These are phyloP conservation scores for Diplosoma virens DNA, from an alignment of 23 tunicate genomes.

Conservation along the genomic window DNA sequence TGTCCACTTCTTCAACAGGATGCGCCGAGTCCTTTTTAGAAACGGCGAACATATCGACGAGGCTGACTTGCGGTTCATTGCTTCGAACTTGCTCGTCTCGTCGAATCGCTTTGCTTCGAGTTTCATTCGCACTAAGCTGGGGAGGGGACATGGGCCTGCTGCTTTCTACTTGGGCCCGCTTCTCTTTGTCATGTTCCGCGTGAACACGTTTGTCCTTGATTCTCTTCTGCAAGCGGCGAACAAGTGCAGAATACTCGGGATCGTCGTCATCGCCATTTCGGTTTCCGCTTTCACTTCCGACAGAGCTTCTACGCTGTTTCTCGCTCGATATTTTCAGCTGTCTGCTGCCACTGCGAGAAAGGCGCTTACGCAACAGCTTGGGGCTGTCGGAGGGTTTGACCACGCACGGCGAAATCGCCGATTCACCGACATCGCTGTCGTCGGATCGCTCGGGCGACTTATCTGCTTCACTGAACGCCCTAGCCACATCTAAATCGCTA, in stretches of 20 bases:
- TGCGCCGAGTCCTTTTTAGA: too few relatives aligned
- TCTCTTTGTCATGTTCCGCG: neutral
- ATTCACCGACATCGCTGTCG: neutral
- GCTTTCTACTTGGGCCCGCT: neutral
- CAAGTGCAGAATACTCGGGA: conserved; percentile 2
- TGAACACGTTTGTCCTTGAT: neutral
- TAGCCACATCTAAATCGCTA: conserved; percentile 14
- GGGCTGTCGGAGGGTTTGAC: conserved; percentile 23
- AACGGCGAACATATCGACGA: conserved; percentile 45
- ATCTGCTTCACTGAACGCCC: neutral
- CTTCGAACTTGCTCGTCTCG: too few relatives aligned
- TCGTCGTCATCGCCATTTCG: neutral
- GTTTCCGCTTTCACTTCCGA: neutral
- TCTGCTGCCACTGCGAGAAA: neutral
- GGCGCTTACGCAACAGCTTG: neutral
- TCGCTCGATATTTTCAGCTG: too few relatives aligned
- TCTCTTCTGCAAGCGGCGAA: conserved; percentile 17
- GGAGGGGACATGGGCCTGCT: too few relatives aligned
- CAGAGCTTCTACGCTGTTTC: neutral
- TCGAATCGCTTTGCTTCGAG: too few relatives aligned
- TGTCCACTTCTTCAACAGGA: too few relatives aligned
- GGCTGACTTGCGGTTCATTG: conserved; percentile 19
- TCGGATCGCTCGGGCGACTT: neutral
- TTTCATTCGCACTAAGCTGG: too few relatives aligned
- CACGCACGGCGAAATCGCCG: neutral